Evolutionary conservation across 2,888 invertebrate species (phyloP).

Genomic region (Sycophila texana): DNA sequence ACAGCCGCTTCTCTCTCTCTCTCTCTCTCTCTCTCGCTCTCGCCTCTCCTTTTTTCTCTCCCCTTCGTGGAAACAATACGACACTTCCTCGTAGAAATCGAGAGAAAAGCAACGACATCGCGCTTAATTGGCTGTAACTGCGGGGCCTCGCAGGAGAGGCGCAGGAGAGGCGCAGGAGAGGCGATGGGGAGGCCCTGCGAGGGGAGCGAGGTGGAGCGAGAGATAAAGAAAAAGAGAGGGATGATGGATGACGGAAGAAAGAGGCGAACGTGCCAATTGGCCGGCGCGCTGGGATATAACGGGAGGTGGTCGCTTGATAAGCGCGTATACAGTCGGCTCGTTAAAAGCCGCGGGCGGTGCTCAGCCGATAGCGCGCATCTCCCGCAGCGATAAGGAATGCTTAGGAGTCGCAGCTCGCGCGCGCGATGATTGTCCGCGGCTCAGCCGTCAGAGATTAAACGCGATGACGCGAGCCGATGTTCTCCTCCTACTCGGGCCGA

Average conservation of each 20-base stretch:
- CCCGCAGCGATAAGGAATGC: too few species aligned
- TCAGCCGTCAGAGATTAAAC: slow-evolving; percentile 22
- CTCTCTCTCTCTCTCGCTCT: background rate
- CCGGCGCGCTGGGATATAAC: too few species aligned
- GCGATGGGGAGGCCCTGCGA: too few species aligned
- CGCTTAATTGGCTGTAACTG: background rate
- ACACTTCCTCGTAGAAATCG: background rate
- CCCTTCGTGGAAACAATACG: background rate
- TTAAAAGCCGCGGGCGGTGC: too few species aligned
- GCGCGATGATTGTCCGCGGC: too few species aligned
- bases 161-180: background rate
- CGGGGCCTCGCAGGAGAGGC: background rate
- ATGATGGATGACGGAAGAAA: too few species aligned
- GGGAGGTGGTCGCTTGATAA: too few species aligned
- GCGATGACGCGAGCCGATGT: slow-evolving; percentile 10
- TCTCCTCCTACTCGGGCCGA: slow-evolving; percentile 1
- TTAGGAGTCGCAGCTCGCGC: too few species aligned
- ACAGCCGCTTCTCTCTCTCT: background rate
- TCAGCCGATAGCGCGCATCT: background rate
- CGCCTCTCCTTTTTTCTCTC: background rate
- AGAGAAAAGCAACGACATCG: too few species aligned
- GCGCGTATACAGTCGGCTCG: too few species aligned
- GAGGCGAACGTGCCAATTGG: too few species aligned
- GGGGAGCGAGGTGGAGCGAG: background rate
- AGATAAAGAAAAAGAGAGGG: too few species aligned